Conservation (phyloP, 2,797 vertebrate genomes). For the Cyprinella venusta region DNA sequence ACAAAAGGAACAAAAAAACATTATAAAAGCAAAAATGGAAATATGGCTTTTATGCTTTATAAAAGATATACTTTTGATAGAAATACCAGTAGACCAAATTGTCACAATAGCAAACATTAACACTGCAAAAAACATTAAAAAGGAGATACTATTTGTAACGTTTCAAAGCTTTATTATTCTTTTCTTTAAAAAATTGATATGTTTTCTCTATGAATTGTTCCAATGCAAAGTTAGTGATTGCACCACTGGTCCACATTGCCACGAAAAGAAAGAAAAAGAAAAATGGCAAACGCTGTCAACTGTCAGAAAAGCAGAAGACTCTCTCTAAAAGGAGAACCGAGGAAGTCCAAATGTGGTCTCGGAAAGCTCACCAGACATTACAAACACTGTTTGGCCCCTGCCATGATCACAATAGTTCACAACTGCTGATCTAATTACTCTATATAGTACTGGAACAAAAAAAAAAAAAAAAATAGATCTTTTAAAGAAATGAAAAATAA, state of each 20-base stretch:
- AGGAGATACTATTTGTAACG: conserved; percentile 70
- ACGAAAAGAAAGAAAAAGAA: conserved; percentile 43
- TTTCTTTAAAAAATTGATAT: conserved; percentile 68
- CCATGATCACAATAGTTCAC: conserved; percentile 37
- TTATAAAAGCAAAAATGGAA: conserved; percentile 61
- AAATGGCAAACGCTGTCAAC: conserved; percentile 22
- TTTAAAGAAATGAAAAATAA: conserved; percentile 63
- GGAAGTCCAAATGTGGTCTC: conserved; percentile 51
- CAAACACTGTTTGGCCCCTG: conserved; percentile 50
- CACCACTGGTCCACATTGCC: conserved; percentile 68
- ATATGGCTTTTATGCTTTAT: conserved; percentile 75
- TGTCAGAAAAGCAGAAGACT: conserved; percentile 32
- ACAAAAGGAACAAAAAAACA: conserved; percentile 54
- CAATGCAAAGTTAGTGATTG: conserved; percentile 64
- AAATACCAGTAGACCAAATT: conserved; percentile 59
- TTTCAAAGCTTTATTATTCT: conserved; percentile 67
- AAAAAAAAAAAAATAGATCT: conserved; percentile 28
- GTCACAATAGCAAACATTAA: conserved; percentile 60
- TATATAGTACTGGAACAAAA: conserved; percentile 55
- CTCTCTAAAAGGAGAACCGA: conserved; percentile 26
- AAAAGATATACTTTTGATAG: conserved; percentile 60
- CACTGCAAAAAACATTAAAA: conserved; percentile 64
- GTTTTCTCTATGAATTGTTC: conserved; percentile 71
- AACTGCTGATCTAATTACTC: conserved; percentile 53
- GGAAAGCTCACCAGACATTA: conserved; percentile 55